Conservation (phyloP, 2,113 vertebrate species). For the Meles meles region DNA sequence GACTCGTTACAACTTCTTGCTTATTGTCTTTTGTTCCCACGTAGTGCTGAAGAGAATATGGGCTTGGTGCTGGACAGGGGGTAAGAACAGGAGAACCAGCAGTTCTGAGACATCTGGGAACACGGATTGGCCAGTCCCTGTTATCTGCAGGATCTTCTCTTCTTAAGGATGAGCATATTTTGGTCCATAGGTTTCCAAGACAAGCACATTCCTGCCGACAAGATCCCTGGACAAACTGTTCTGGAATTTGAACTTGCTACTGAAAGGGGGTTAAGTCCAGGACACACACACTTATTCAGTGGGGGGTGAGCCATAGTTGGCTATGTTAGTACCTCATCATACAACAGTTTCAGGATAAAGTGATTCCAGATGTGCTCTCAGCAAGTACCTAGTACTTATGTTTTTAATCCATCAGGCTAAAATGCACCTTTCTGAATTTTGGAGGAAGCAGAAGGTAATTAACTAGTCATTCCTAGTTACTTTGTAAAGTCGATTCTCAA, state of each 20-base stretch:
- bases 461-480: background rate
- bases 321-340: constrained; percentile 61
- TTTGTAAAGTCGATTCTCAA: constrained; percentile 13
- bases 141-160: constrained; percentile 39
- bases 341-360: constrained; percentile 58
- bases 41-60: background rate
- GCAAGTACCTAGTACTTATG: constrained; percentile 20
- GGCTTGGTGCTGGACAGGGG: background rate
- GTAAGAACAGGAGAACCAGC: background rate
- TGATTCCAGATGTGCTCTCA: constrained; percentile 67
- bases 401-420: constrained; percentile 53
- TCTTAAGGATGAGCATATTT: constrained; percentile 59
- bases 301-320: constrained; percentile 30
- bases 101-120: background rate
- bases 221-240: constrained; percentile 58
- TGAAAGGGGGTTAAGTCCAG: constrained; percentile 63
- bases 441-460: constrained; percentile 9
- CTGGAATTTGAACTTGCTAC: constrained; percentile 70
- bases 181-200: constrained; percentile 57
- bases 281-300: constrained; percentile 45
- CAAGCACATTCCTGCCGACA: constrained; percentile 61
- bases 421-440: constrained; percentile 28
- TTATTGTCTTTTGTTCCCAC: background rate
- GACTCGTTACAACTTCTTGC: constrained; percentile 35
- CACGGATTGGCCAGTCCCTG: background rate